Evolutionary conservation across 2,797 vertebrate species (phyloP), one percentile per base, ranked within the genome.

Genomic region (Eremophila alpestris): DNA sequence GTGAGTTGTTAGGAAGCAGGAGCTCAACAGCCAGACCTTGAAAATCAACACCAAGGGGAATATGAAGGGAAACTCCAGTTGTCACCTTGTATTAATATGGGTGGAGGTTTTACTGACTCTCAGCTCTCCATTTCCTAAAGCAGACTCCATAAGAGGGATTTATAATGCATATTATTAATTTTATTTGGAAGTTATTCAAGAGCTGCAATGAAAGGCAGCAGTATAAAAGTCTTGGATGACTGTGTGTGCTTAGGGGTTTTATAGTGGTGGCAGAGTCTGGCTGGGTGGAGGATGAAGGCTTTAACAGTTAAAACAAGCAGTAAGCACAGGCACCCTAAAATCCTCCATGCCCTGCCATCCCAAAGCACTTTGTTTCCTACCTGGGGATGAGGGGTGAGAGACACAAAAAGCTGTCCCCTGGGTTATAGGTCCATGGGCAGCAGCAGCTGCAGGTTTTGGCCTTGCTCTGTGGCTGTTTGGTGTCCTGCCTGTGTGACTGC

Each of bases 111-210:
- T 83, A 45, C 46, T 73, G 79, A 67, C 89, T 92, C 63, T 86
- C 62, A 91, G 62, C 69, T 89, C 54, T 70, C 32, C 40, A 13
- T 19, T 74, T 93, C 62, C 63, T 46, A 19, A 69, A 46, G 64
- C 83, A 90, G 46, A 20, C 69, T 75, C 51, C 45, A 16, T 46
- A 65, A 75, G 69, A 75, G 51, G 19, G 27, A 52, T 91, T 92
- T 81, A 40, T 74, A 84, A 76, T 70, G 38, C 17, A 2, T 60
- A 22, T 46, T 83, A 73, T 16, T 88, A 75, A 65, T 94, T 94
- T 87, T 81, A 48, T 62, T 94, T 86, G 87, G 79, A 89, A 86
- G 62, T 34, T 26, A 22, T 77, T 93, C 55, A 40, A 43, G 59
- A 32, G 16, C 46, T 83, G 62, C 0, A 2, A 45, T 94, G 75